These are phyloP conservation scores for Neodiprion fabricii DNA, from an alignment of 1,140 invertebrate genomes.

Conservation along the genomic window DNA sequence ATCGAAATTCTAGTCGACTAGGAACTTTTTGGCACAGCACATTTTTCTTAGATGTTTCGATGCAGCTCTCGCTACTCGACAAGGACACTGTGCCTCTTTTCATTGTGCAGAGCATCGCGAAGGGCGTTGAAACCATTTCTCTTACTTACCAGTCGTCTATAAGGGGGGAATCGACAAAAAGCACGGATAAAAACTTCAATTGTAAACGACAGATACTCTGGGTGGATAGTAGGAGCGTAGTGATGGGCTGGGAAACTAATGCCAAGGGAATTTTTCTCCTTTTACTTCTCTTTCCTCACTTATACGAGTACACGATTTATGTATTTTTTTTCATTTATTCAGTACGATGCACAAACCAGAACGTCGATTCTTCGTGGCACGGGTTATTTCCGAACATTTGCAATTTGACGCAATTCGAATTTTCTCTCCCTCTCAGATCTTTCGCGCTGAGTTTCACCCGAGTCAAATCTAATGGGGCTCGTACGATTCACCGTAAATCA, in stretches of 20 bases:
- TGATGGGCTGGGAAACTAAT: not conserved
- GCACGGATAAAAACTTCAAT: not conserved
- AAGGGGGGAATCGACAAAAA: not conserved
- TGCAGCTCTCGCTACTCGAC: not conserved
- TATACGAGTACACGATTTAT: too few relatives aligned
- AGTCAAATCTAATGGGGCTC: not conserved
- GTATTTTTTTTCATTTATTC: too few relatives aligned
- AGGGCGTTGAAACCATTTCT: conserved; percentile 2
- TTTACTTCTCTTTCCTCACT: not conserved
- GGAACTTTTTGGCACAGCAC: too few relatives aligned
- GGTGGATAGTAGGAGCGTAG: not conserved
- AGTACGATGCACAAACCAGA: too few relatives aligned
- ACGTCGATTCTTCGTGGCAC: too few relatives aligned
- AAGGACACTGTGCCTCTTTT: not conserved
- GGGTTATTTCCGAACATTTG: too few relatives aligned
- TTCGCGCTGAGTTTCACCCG: too few relatives aligned
- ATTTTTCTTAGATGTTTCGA: not conserved
- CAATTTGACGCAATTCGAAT: too few relatives aligned
- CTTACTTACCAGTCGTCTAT: not conserved
- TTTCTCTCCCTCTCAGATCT: too few relatives aligned
- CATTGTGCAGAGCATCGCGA: not conserved
- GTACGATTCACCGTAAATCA: not conserved
- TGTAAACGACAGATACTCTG: not conserved
- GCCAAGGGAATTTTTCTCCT: not conserved
- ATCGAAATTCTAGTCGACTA: too few relatives aligned